Evolutionary conservation across 2,888 invertebrate species (phyloP).

Genomic region (Hoplodrina ambigua): DNA sequence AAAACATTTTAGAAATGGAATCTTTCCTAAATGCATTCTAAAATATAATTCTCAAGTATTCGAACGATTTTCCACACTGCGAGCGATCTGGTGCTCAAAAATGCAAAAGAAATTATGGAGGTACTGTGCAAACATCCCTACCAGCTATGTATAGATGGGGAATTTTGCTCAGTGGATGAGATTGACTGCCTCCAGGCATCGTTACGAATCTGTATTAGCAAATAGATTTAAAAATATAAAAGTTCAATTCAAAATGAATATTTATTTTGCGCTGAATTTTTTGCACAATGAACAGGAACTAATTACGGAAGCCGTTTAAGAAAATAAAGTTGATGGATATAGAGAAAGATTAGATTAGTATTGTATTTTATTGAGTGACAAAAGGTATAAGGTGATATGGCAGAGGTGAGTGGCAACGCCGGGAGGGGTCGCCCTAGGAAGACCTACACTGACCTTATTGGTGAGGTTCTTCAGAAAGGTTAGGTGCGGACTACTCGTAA

Average conservation of each 20-base stretch:
- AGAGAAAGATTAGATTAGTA: too few relatives aligned
- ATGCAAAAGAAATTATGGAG: constrained; percentile 10
- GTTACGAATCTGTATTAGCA: constrained; percentile 13
- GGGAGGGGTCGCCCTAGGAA: too few relatives aligned
- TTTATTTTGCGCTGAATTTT: constrained; percentile 1
- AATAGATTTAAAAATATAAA: constrained; percentile 18
- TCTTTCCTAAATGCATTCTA: constrained; percentile 25
- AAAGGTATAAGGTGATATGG: too few relatives aligned
- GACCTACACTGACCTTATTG: too few relatives aligned
- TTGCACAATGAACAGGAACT: too few relatives aligned
- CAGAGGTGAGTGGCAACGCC: too few relatives aligned
- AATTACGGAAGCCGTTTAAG: too few relatives aligned
- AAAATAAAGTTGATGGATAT: too few relatives aligned
- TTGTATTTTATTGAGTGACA: too few relatives aligned
- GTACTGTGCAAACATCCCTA: neutral
- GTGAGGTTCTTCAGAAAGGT: too few relatives aligned
- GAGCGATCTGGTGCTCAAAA: constrained; percentile 18
- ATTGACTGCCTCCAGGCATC: constrained; percentile 19
- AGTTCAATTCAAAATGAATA: neutral
- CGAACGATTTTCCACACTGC: constrained; percentile 3
- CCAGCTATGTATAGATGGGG: neutral
- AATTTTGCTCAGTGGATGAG: constrained; percentile 3
- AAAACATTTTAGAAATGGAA: neutral
- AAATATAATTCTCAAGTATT: constrained; percentile 25
- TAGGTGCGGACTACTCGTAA: too few relatives aligned